phyloP scores from a whole-genome alignment of 1,140 invertebrate species.

The Heliconius hewitsoni region DNA sequence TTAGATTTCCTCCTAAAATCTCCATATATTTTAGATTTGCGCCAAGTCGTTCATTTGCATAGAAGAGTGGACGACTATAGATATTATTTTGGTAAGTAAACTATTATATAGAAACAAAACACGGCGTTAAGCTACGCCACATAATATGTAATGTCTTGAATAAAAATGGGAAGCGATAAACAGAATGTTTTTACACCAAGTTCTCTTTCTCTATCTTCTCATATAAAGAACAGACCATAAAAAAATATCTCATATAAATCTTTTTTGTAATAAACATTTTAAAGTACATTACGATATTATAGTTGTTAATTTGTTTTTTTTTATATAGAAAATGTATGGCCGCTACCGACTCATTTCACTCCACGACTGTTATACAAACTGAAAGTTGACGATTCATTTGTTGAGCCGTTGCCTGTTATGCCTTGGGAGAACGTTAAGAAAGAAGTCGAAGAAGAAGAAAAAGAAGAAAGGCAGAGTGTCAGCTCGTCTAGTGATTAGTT shows the following conservation, averaged over 20 bases:
- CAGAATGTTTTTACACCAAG: too few relatives aligned
- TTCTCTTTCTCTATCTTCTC: too few relatives aligned
- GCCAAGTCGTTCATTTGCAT: constrained; percentile 55
- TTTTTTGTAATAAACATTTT: too few relatives aligned
- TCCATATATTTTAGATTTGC: constrained; percentile 63
- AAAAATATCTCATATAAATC: too few relatives aligned
- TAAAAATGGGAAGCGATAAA: too few relatives aligned
- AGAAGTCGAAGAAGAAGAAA: constrained; percentile 60
- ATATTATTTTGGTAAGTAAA: constrained; percentile 68
- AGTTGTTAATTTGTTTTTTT: constrained; percentile 19
- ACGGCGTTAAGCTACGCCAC: too few relatives aligned
- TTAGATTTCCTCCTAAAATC: constrained; percentile 72
- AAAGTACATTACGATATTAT: too few relatives aligned
- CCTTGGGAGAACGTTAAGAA: constrained; percentile 69
- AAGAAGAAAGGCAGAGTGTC: constrained; percentile 50
- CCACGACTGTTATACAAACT: constrained; percentile 68
- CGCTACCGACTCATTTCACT: constrained; percentile 68
- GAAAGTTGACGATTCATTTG: constrained; percentile 73
- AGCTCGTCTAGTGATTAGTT: constrained; percentile 56
- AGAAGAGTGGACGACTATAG: constrained; percentile 69
- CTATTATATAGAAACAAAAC: too few relatives aligned
- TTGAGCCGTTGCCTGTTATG: constrained; percentile 73
- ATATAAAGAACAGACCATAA: too few relatives aligned
- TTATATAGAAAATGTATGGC: constrained; percentile 67
- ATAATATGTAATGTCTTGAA: too few relatives aligned